Evolutionary conservation across 2,113 vertebrate species (phyloP), one percentile per base, ranked within the genome.

Genomic region (Podarcis raffonei): DNA sequence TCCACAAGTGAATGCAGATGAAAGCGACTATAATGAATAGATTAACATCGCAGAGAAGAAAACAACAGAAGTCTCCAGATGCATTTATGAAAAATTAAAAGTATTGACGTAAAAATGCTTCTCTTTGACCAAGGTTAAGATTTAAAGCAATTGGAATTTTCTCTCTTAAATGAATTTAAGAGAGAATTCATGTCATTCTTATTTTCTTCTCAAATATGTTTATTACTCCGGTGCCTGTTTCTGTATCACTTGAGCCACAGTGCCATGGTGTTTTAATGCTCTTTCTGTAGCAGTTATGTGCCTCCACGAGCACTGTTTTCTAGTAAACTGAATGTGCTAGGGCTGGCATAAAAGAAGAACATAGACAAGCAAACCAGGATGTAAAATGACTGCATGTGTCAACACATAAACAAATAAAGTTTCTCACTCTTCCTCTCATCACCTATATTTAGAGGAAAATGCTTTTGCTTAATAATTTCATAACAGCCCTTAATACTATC

Each of bases 31-130:
- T 13, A 65, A 83, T 92, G 84, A 90, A 72, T 62, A 79, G 77
- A 78, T 88, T 92, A 94, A 48, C 65, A 18, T 79, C 86, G 66
- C 0, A 0, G 32, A 82, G 77, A 88, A 82, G 80, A 92, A 90
- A 53, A 91, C 68, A 39, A n/a, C 48, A 87, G 90, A 79, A 87
- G 86, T 92, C 65, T 71, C 92, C 65, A 78, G 92, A 76, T 35
- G 20, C 77, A 75, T 6, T 1, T 81, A 91, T 93, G 77, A 85
- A 90, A 78, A 87, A 90, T 78, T 66, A 86, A 89, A 81, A 75
- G 5, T 25, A 12, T 9, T 0, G 0, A 82, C 80, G 11, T n/a
- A 25, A 62, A 62, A 1, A 20, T 62, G 18, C 5, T 80, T 89
- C 59, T 81, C 39, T 71, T 59, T 72, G 72, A 81, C 22, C 11